Percentiles rank a stretch among this genome's conserved stretches.
phyloP scores from a whole-genome alignment of 2,797 vertebrate genomes.

The Sebastes hopkinsi region DNA sequence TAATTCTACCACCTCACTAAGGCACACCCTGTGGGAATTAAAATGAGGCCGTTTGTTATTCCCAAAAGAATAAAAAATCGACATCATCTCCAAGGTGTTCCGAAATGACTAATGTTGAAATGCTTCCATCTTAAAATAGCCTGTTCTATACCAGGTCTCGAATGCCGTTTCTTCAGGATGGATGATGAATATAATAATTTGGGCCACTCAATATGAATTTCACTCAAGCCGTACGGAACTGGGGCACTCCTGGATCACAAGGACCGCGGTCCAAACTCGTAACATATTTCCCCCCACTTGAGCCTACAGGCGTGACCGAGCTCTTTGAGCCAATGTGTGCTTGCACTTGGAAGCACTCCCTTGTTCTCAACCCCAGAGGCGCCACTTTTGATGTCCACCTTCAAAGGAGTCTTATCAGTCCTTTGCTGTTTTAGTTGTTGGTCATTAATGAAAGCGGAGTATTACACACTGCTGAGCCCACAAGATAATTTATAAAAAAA shows the following conservation, averaged over 20 bases:
- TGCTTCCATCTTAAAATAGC: slow-evolving; percentile 72
- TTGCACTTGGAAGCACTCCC: slow-evolving; percentile 43
- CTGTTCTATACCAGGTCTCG: slow-evolving; percentile 46
- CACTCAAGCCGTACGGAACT: slow-evolving; percentile 59
- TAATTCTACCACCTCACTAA: slow-evolving; percentile 47
- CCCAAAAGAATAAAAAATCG: slow-evolving; percentile 63
- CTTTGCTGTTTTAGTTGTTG: slow-evolving; percentile 68
- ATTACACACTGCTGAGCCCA: slow-evolving; percentile 39
- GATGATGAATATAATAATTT: slow-evolving; percentile 72
- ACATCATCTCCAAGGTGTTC: slow-evolving; percentile 68
- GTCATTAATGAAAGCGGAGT: slow-evolving; percentile 64
- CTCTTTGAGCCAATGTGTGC: slow-evolving; percentile 63
- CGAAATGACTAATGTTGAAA: slow-evolving; percentile 67
- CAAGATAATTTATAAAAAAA: slow-evolving; percentile 42
- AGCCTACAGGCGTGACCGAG: slow-evolving; percentile 58
- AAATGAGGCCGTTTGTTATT: slow-evolving; percentile 70
- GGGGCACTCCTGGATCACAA: slow-evolving; percentile 65
- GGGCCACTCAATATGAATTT: slow-evolving; percentile 67
- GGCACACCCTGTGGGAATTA: slow-evolving; percentile 51
- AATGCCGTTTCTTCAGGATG: slow-evolving; percentile 54
- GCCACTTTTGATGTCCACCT: slow-evolving; percentile 75
- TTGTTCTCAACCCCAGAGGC: slow-evolving; percentile 70
- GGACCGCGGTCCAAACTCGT: slow-evolving; percentile 45
- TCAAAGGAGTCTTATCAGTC: slow-evolving; percentile 67
- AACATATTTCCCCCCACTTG: slow-evolving; percentile 58